phyloP scores from a whole-genome alignment of 2,888 invertebrate genomes.

The Lomographa bimaculata region DNA sequence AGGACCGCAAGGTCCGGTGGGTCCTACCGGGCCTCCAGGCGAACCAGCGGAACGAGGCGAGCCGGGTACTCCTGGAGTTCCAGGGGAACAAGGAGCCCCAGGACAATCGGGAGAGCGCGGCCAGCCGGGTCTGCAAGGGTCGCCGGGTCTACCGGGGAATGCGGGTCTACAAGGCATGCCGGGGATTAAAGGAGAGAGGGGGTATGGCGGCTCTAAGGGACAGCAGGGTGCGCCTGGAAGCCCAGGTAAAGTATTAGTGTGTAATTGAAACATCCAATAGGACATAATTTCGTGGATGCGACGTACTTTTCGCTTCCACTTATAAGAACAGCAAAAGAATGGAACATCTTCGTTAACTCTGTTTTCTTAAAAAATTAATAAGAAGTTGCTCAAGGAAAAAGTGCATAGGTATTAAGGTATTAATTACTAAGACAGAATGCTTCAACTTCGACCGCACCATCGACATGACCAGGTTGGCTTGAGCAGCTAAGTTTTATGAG shows the following conservation, averaged over 20 bases:
- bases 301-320: too few relatives aligned
- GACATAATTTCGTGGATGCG: too few relatives aligned
- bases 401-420: too few relatives aligned
- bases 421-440: too few relatives aligned
- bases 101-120: conserved; percentile 91
- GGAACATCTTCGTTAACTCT: too few relatives aligned
- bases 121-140: conserved; percentile 87
- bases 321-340: too few relatives aligned
- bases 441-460: too few relatives aligned
- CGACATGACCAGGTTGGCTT: too few relatives aligned
- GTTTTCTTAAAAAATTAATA: too few relatives aligned
- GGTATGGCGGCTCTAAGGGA: conserved; percentile 88
- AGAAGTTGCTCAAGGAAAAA: too few relatives aligned
- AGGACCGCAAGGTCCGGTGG: conserved; percentile 89
- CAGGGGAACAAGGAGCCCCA: conserved; percentile 88
- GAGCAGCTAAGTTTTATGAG: too few relatives aligned
- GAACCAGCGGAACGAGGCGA: conserved; percentile 93
- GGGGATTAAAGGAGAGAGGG: conserved; percentile 89
- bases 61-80: conserved; percentile 87
- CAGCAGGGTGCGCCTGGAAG: conserved; percentile 87
- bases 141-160: conserved; percentile 87
- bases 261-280: too few relatives aligned
- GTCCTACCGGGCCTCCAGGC: conserved; percentile 90
- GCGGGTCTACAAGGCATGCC: conserved; percentile 87
- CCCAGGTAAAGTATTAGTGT: conserved; percentile 67